phyloP scores from a whole-genome alignment of 2,113 vertebrate species.

The Notiomystis cincta region DNA sequence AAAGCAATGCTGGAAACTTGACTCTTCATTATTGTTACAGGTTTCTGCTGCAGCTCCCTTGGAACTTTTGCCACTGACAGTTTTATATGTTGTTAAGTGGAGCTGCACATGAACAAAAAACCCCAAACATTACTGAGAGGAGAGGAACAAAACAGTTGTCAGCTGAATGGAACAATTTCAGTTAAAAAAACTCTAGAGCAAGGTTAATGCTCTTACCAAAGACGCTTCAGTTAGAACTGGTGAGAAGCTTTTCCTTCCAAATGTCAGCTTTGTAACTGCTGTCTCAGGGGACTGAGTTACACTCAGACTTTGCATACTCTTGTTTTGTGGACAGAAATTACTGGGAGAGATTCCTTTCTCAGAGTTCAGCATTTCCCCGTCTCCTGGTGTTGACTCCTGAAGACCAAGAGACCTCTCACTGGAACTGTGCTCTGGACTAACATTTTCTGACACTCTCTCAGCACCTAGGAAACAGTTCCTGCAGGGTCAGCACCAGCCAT shows the following conservation, averaged over 20 bases:
- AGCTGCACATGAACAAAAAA: conserved; percentile 11
- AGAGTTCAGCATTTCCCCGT: not conserved
- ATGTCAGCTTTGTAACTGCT: not conserved
- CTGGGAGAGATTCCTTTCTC: not conserved
- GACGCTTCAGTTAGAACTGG: conserved; percentile 33
- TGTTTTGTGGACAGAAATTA: not conserved
- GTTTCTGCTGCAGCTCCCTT: not conserved
- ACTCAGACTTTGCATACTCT: not conserved
- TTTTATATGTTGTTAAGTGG: not conserved
- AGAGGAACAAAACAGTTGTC: not conserved
- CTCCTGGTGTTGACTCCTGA: conserved; percentile 30
- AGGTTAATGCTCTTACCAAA: conserved; percentile 57
- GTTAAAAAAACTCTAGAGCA: not conserved
- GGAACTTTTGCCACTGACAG: not conserved
- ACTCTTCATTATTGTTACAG: not conserved
- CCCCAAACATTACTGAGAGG: not conserved
- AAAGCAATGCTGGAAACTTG: not conserved
- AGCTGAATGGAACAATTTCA: not conserved
- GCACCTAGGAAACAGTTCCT: conserved; percentile 50
- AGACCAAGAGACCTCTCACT: conserved; percentile 24
- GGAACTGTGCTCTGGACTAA: not conserved
- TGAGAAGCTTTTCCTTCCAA: conserved; percentile 48
- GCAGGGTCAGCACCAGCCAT: not conserved
- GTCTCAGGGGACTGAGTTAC: not conserved
- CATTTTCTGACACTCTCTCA: conserved; percentile 39